Conservation (phyloP, 2,888 invertebrate genomes). For the Pogonocherus hispidulus region DNA sequence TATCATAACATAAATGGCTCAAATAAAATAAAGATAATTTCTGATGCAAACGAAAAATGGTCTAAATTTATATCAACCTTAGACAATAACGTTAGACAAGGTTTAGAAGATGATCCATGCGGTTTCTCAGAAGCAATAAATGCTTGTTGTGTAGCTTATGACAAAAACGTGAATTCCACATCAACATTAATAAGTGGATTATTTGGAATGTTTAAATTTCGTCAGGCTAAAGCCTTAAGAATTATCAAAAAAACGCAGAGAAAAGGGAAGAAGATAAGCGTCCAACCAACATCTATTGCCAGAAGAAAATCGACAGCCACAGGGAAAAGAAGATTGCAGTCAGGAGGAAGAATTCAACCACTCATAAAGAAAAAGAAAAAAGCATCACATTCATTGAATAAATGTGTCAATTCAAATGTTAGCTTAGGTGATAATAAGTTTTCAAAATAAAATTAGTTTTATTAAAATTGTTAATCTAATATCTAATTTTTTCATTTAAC, state of each 20-base stretch:
- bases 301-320: slow-evolving; percentile 22
- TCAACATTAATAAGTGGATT: slow-evolving; percentile 21
- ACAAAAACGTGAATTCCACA: slow-evolving; percentile 17
- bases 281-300: slow-evolving; percentile 26
- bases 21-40: slow-evolving; percentile 2
- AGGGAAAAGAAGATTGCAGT: slow-evolving; percentile 17
- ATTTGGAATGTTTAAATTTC: slow-evolving; percentile 17
- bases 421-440: slow-evolving; percentile 15
- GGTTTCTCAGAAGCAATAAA: slow-evolving; percentile 24
- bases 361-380: no score
- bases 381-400: no score
- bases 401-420: slow-evolving; percentile 20
- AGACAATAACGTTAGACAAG: slow-evolving; percentile 10
- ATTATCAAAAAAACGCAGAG: slow-evolving; percentile 17
- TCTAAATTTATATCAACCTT: slow-evolving; percentile 19
- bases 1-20: background rate
- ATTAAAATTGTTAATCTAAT: background rate
- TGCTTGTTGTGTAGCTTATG: slow-evolving; percentile 11
- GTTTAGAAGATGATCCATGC: slow-evolving; percentile 17
- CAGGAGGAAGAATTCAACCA: no score
- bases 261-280: slow-evolving; percentile 23
- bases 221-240: slow-evolving; percentile 7
- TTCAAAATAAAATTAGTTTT: slow-evolving; percentile 4
- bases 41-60: slow-evolving; percentile 17
- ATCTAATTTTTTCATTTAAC: background rate